These are phyloP conservation scores for Seriola rivoliana DNA, from an alignment of 2,113 vertebrate species.

Conservation along the genomic window DNA sequence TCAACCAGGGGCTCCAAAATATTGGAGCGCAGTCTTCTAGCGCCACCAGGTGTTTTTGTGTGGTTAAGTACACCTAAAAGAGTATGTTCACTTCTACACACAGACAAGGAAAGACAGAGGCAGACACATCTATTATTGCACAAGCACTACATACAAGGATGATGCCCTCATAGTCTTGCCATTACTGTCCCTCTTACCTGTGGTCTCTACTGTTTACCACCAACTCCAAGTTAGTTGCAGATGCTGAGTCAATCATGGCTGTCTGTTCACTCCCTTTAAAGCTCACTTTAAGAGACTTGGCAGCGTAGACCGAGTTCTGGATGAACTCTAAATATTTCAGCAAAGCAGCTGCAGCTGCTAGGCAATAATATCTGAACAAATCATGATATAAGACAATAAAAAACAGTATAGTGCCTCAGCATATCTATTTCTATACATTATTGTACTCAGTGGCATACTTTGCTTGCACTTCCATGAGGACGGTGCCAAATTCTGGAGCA, in stretches of 20 bases:
- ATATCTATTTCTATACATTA: neutral
- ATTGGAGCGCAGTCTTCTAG: constrained; percentile 93
- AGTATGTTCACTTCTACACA: constrained; percentile 89
- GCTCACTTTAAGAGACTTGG: constrained; percentile 94
- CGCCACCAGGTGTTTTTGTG: constrained; percentile 95
- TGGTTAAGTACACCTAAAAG: constrained; percentile 95
- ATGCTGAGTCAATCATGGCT: constrained; percentile 95
- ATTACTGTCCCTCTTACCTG: constrained; percentile 82
- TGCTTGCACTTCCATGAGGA: constrained; percentile 94
- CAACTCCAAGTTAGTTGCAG: constrained; percentile 94
- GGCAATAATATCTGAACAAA: constrained; percentile 92
- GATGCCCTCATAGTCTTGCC: neutral
- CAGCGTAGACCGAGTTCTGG: constrained; percentile 93
- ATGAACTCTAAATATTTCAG: constrained; percentile 97
- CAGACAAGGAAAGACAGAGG: constrained; percentile 18
- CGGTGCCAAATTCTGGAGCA: constrained; percentile 90
- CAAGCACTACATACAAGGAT: neutral
- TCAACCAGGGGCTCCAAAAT: constrained; percentile 94
- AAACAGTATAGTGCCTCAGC: neutral
- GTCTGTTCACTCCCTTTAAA: constrained; percentile 97
- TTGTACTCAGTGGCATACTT: constrained; percentile 86
- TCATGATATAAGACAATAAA: constrained; percentile 2
- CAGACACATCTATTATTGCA: neutral
- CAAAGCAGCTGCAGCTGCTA: constrained; percentile 94
- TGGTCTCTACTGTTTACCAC: constrained; percentile 93